phyloP scores from a whole-genome alignment of 2,797 vertebrate genomes.

The Pseudochirops corinnae region DNA sequence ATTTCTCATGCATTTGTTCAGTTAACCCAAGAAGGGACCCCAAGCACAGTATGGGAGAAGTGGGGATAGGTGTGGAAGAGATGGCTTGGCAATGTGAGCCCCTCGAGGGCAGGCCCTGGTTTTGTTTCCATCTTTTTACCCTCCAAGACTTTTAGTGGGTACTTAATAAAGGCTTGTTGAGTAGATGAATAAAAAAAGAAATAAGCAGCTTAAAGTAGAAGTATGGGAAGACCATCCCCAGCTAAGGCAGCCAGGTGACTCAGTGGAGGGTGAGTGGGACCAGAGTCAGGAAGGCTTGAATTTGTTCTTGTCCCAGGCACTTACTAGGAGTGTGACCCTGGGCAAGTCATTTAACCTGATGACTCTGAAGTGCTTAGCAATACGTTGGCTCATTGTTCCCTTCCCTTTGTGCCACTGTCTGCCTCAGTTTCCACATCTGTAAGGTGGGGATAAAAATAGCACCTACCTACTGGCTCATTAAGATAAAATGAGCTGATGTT shows the following conservation, averaged over 20 bases:
- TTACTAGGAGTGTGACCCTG: background rate
- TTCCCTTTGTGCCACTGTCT: background rate
- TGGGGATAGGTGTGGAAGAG: background rate
- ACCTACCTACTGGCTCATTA: background rate
- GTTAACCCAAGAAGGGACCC: background rate
- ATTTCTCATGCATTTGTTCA: background rate
- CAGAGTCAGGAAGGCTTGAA: background rate
- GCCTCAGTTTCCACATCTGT: background rate
- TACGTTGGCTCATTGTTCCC: background rate
- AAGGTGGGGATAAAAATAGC: background rate
- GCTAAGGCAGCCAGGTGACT: background rate
- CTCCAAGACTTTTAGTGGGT: background rate
- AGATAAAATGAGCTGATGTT: background rate
- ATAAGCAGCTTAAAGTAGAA: background rate
- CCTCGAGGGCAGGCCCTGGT: background rate
- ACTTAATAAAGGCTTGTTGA: background rate
- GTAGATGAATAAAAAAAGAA: background rate
- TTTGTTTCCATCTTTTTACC: background rate
- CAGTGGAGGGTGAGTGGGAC: background rate
- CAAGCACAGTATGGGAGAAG: background rate
- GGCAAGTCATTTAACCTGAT: background rate
- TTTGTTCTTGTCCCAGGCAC: background rate
- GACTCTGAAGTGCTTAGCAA: background rate
- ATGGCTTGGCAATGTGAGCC: background rate
- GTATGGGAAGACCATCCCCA: background rate